phyloP scores from a whole-genome alignment of 2,113 vertebrate genomes.

The Petromus typicus region DNA sequence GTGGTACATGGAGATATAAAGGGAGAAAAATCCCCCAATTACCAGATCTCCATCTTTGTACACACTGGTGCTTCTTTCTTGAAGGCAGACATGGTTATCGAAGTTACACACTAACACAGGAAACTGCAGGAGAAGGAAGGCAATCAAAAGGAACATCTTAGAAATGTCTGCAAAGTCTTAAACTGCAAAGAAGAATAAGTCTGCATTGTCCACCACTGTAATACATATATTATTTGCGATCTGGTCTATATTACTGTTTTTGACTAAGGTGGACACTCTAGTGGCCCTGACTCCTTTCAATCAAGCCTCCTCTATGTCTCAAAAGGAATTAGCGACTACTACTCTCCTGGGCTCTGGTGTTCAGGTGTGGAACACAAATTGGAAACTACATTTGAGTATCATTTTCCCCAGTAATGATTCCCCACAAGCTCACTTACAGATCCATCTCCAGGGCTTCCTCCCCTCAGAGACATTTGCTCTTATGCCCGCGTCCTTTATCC shows the following conservation, averaged over 20 bases:
- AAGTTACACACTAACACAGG: no score
- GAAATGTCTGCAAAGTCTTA: neutral
- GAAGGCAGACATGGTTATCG: no score
- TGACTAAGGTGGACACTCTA: neutral
- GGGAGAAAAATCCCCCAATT: no score
- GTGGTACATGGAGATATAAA: no score
- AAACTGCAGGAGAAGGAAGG: no score
- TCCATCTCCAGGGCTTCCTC: neutral
- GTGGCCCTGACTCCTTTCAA: neutral
- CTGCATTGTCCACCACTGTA: neutral
- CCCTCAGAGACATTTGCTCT: neutral
- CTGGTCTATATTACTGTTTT: neutral
- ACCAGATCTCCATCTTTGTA: no score
- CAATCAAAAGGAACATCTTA: neutral
- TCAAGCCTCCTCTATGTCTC: neutral
- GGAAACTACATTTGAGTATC: neutral
- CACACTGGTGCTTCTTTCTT: no score
- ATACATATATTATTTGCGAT: neutral
- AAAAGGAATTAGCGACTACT: neutral
- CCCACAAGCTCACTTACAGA: neutral
- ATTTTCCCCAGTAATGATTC: neutral
- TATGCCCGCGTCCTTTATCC: neutral
- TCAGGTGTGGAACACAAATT: neutral
- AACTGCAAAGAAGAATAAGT: neutral
- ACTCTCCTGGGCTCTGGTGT: neutral